A percentile compares a stretch with the other conserved stretches of the same genome.
phyloP scores from a whole-genome alignment of 2,113 vertebrate genomes.

The Otus sunia region DNA sequence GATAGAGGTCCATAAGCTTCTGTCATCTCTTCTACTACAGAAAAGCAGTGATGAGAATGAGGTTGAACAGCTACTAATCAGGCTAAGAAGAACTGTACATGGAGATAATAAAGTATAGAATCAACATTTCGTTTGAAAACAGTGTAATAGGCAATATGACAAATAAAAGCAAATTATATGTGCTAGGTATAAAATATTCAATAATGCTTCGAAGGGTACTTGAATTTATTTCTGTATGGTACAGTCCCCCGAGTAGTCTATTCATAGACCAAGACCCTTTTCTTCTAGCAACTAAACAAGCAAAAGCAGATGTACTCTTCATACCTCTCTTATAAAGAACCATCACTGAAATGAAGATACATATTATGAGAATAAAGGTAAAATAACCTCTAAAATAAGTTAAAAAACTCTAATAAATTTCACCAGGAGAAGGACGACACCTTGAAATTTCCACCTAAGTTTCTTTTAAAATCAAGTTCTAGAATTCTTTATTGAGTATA shows the following conservation, averaged over 20 bases:
- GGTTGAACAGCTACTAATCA: not conserved
- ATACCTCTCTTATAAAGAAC: not conserved
- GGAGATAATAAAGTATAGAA: not conserved
- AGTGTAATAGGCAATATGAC: not conserved
- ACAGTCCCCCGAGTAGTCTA: not conserved
- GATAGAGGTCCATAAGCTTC: fast-evolving
- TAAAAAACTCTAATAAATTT: not conserved
- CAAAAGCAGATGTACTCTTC: not conserved
- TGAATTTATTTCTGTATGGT: not conserved
- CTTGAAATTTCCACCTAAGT: not conserved
- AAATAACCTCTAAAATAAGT: not conserved
- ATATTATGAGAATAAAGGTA: not conserved
- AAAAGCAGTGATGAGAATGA: not conserved
- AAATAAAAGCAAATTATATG: not conserved
- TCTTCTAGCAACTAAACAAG: not conserved
- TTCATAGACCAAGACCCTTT: not conserved
- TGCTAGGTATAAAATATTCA: not conserved
- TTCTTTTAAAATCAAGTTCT: not conserved
- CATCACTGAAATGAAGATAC: not conserved
- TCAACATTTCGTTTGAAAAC: not conserved
- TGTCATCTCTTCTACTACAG: not conserved
- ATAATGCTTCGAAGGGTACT: not conserved
- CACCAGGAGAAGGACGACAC: not conserved
- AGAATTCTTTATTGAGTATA: not conserved
- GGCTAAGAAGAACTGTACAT: not conserved